phyloP scores from a whole-genome alignment of 1,140 invertebrate genomes.

The Pomacea maculata region DNA sequence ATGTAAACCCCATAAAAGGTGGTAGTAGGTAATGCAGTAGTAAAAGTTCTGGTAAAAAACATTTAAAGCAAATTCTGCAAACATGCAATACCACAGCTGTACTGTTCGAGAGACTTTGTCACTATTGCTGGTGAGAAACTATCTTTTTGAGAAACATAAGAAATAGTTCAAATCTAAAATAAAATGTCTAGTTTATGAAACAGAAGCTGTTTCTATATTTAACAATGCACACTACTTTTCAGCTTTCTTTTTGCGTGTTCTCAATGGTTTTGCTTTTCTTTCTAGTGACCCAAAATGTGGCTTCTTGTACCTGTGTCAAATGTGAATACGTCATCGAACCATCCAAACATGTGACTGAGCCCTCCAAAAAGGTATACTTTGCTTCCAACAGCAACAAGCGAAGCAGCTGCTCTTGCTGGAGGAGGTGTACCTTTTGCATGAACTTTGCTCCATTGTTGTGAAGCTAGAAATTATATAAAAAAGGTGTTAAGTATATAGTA shows the following conservation, averaged over 20 bases:
- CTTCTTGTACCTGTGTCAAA: conserved; percentile 56
- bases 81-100: too few relatives aligned
- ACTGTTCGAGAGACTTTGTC: too few relatives aligned
- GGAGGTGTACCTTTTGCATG: conserved; percentile 45
- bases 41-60: too few relatives aligned
- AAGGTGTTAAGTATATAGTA: background rate
- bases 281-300: background rate
- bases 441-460: conserved; percentile 46
- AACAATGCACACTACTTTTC: background rate
- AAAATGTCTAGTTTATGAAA: background rate
- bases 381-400: conserved; percentile 51
- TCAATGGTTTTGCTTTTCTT: background rate
- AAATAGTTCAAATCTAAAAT: too few relatives aligned
- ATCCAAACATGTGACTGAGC: conserved; percentile 57
- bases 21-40: too few relatives aligned
- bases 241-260: background rate
- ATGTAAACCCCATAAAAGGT: too few relatives aligned
- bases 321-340: conserved; percentile 56
- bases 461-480: conserved; percentile 29
- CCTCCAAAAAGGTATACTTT: conserved; percentile 63
- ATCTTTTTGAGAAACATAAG: too few relatives aligned
- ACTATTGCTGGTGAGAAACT: too few relatives aligned
- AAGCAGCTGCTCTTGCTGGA: conserved; percentile 48
- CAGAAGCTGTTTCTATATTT: background rate
- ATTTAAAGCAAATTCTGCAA: too few relatives aligned